Evolutionary conservation across 2,113 vertebrate genomes (phyloP).

Genomic region (Nycticryphes semicollaris): DNA sequence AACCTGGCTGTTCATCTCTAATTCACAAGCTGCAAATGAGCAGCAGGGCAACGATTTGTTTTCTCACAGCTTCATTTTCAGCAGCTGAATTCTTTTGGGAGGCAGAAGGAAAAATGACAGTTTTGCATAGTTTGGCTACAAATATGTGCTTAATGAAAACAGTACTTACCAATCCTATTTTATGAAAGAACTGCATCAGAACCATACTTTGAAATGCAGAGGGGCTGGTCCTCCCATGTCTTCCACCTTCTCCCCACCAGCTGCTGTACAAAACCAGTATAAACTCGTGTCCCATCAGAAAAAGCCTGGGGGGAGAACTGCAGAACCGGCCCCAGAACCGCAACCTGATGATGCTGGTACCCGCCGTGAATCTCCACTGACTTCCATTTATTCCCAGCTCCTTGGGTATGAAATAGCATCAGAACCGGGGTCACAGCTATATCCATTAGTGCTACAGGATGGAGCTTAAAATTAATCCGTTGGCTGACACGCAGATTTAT

Average conservation of each 20-base stretch:
- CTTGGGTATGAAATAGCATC: not conserved
- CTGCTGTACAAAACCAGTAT: not conserved
- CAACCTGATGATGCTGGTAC: not conserved
- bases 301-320: not conserved
- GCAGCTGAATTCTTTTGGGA: not conserved
- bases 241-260: not conserved
- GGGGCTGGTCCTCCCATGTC: not conserved
- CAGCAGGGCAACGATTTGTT: not conserved
- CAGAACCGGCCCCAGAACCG: not conserved
- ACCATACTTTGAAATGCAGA: not conserved
- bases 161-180: not conserved
- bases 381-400: not conserved
- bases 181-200: not conserved
- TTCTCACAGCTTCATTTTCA: not conserved
- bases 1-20: not conserved
- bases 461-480: conserved; percentile 4
- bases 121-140: not conserved
- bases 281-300: not conserved
- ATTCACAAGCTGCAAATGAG: not conserved
- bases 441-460: not conserved
- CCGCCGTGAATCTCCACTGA: not conserved
- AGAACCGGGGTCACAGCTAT: not conserved
- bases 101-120: not conserved
- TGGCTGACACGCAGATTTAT: not conserved
- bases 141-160: not conserved